These are phyloP conservation scores for Dendroctonus valens DNA, from an alignment of 1,140 invertebrate species.

Conservation along the genomic window DNA sequence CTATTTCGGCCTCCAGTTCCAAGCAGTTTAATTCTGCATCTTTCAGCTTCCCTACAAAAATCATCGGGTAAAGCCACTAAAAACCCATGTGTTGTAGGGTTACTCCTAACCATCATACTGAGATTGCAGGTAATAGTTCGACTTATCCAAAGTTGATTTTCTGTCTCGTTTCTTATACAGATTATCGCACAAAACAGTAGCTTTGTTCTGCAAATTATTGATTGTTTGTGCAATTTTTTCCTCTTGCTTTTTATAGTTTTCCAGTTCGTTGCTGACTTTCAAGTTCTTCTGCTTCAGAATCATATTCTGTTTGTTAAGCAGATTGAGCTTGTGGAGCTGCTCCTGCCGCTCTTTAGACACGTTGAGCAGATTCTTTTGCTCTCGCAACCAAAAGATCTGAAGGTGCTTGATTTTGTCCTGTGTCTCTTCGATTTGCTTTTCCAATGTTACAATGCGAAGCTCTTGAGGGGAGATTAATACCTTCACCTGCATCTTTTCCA, in stretches of 20 bases:
- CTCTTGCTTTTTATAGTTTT: slow-evolving; percentile 58
- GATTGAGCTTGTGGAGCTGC: slow-evolving; percentile 64
- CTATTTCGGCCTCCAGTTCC: slow-evolving; percentile 65
- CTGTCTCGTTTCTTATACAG: slow-evolving; percentile 59
- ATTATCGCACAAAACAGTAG: slow-evolving; percentile 60
- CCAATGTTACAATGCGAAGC: slow-evolving; percentile 58
- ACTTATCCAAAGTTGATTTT: slow-evolving; percentile 60
- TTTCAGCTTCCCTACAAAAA: slow-evolving; percentile 45
- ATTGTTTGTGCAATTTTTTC: slow-evolving; percentile 59
- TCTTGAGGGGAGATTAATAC: slow-evolving; percentile 51
- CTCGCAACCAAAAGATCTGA: slow-evolving; percentile 71
- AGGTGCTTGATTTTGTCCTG: slow-evolving; percentile 60
- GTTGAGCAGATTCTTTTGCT: slow-evolving; percentile 67
- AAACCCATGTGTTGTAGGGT: too few species aligned
- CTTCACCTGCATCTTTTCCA: slow-evolving; percentile 45
- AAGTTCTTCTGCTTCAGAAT: slow-evolving; percentile 73
- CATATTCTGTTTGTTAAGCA: slow-evolving; percentile 69
- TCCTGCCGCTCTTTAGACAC: slow-evolving; percentile 64
- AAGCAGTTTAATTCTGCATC: slow-evolving; percentile 66
- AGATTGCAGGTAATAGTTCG: slow-evolving; percentile 57
- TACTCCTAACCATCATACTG: slow-evolving; percentile 54
- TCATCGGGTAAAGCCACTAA: neutral
- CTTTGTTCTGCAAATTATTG: slow-evolving; percentile 57
- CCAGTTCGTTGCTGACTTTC: slow-evolving; percentile 64
- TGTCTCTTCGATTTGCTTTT: slow-evolving; percentile 60